Percentiles rank a stretch among this genome's conserved stretches.
Evolutionary conservation across 2,797 vertebrate species (phyloP).

Genomic region (Ceryle rudis): DNA sequence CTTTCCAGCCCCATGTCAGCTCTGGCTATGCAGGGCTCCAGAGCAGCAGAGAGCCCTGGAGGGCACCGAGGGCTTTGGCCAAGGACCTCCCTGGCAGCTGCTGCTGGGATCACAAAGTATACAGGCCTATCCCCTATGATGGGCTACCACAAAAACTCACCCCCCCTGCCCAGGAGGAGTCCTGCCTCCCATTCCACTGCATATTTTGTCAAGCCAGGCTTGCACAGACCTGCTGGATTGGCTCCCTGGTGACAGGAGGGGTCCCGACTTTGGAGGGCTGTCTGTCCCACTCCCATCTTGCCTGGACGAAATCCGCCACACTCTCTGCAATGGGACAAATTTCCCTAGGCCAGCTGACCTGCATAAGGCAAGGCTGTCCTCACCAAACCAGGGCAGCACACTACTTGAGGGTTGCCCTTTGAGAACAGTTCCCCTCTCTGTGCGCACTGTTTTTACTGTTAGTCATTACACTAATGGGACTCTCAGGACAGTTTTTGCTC

Average conservation of each 20-base stretch:
- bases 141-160: not conserved
- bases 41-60: not conserved
- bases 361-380: not conserved
- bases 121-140: not conserved
- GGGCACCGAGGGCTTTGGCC: not conserved
- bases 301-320: not conserved
- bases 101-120: not conserved
- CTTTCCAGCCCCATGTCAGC: not conserved
- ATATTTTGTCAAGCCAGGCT: not conserved
- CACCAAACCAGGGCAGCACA: not conserved
- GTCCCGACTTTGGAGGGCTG: not conserved
- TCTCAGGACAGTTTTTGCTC: not conserved
- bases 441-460: not conserved
- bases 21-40: not conserved
- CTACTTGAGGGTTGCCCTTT: not conserved
- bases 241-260: not conserved
- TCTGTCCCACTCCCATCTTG: not conserved
- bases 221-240: not conserved
- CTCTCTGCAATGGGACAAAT: not conserved
- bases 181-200: not conserved
- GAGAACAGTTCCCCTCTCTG: not conserved
- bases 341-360: not conserved
- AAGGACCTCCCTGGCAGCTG: not conserved
- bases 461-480: not conserved
- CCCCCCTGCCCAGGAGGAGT: fast-evolving